phyloP scores from a whole-genome alignment of 2,888 invertebrate genomes.

The Zaprionus lineosus region DNA sequence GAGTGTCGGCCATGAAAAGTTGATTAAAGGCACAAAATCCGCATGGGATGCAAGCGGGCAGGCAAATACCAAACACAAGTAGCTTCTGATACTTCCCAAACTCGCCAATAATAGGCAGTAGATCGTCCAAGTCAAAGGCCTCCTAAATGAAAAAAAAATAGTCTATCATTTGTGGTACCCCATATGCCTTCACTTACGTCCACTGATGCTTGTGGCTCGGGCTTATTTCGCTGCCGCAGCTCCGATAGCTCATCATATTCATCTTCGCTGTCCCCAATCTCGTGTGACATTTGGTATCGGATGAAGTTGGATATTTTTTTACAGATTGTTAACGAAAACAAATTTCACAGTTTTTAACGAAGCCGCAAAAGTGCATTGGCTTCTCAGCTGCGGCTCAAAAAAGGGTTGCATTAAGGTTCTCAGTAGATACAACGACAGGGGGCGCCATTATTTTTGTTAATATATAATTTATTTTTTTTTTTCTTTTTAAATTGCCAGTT shows the following conservation, averaged over 20 bases:
- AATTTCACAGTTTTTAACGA: slow-evolving; percentile 20
- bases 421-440: slow-evolving; percentile 4
- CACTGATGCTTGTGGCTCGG: slow-evolving; percentile 48
- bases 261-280: slow-evolving; percentile 65
- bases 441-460: slow-evolving; percentile 13
- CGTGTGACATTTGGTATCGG: slow-evolving; percentile 44
- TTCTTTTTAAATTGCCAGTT: slow-evolving; percentile 56
- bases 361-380: slow-evolving; percentile 34
- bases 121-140: slow-evolving; percentile 90
- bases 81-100: slow-evolving; percentile 94
- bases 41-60: slow-evolving; percentile 94
- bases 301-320: neutral
- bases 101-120: slow-evolving; percentile 93
- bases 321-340: neutral
- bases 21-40: slow-evolving; percentile 97
- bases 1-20: slow-evolving; percentile 95
- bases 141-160: slow-evolving; percentile 62
- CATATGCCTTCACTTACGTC: slow-evolving; percentile 47
- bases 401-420: slow-evolving; percentile 53
- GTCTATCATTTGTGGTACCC: neutral
- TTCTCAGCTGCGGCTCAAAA: neutral
- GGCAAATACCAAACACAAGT: slow-evolving; percentile 92
- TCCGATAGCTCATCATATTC: slow-evolving; percentile 71
- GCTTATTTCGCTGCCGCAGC: slow-evolving; percentile 53
- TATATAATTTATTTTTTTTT: slow-evolving; percentile 53